Percentiles rank a stretch among this genome's conserved stretches.
Evolutionary conservation across 2,888 invertebrate genomes (phyloP).

Genomic region (Chelonus formosanus): DNA sequence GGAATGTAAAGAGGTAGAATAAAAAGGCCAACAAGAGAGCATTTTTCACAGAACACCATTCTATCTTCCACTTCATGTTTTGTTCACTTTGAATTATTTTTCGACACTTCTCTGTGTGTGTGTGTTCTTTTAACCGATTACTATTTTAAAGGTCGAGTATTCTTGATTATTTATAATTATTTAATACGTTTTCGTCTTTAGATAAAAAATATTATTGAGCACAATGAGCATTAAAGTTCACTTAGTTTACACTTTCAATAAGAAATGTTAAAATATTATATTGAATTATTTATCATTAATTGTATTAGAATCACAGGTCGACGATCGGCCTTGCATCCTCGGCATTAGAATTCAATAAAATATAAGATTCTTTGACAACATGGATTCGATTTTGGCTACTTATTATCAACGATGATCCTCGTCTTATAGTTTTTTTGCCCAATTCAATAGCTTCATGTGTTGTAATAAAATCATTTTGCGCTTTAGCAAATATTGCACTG

Average conservation of each 20-base stretch:
- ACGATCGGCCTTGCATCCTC: conserved; percentile 41
- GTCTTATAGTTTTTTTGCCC: conserved; percentile 76
- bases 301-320: conserved; percentile 33
- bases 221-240: conserved; percentile 7
- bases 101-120: no score
- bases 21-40: no score
- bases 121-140: no score
- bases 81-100: no score
- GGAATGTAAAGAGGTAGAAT: no score
- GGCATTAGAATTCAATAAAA: conserved; percentile 62
- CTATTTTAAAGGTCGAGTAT: no score
- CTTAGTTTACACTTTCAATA: conserved; percentile 1
- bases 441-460: conserved; percentile 80
- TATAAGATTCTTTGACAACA: conserved; percentile 70
- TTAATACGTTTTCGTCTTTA: not conserved
- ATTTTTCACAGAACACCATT: no score
- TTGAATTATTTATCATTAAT: not conserved
- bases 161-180: no score
- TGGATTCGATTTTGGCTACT: conserved; percentile 71
- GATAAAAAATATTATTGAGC: conserved; percentile 5
- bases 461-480: conserved; percentile 79
- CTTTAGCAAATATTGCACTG: conserved; percentile 74
- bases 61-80: no score
- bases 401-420: conserved; percentile 72
- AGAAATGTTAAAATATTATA: not conserved